A percentile compares a stretch with the other conserved stretches of the same genome.
Conservation (phyloP, 2,888 invertebrate species). For the Philopedon plagiatum region DNA sequence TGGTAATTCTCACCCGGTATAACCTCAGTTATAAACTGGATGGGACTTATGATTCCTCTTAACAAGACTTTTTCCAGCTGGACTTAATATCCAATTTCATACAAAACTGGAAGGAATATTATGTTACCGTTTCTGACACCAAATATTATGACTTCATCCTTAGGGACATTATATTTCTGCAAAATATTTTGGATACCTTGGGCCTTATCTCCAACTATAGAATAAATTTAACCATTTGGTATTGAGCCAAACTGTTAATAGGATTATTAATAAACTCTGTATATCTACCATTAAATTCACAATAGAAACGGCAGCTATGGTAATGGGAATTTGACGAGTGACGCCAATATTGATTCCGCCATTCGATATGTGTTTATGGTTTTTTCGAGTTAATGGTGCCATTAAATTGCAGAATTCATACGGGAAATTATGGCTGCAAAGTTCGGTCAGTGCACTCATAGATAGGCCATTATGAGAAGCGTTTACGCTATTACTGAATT, state of each 20-base stretch:
- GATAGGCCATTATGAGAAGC: neutral
- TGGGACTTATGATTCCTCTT: too few species aligned
- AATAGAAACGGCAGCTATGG: conserved; percentile 25
- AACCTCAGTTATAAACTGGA: too few species aligned
- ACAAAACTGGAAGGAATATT: too few species aligned
- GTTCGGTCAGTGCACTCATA: conserved; percentile 14
- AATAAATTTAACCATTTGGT: too few species aligned
- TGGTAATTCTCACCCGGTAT: too few species aligned
- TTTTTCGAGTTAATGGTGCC: conserved; percentile 44
- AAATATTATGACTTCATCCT: too few species aligned
- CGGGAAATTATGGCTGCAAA: conserved; percentile 16
- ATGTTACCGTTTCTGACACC: too few species aligned
- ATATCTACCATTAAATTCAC: conserved; percentile 37
- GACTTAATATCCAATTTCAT: too few species aligned
- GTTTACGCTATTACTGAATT: conserved; percentile 33
- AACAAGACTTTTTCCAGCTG: too few species aligned
- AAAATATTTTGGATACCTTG: too few species aligned
- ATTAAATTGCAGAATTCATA: conserved; percentile 42
- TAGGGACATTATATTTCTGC: too few species aligned
- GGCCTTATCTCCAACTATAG: too few species aligned
- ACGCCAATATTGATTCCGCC: conserved; percentile 44
- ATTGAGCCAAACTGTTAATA: neutral
- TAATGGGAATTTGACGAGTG: conserved; percentile 47
- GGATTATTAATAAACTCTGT: neutral
- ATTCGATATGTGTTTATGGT: conserved; percentile 47